Conservation (phyloP, 2,113 vertebrate species). For the Phylloscopus trochiloides region DNA sequence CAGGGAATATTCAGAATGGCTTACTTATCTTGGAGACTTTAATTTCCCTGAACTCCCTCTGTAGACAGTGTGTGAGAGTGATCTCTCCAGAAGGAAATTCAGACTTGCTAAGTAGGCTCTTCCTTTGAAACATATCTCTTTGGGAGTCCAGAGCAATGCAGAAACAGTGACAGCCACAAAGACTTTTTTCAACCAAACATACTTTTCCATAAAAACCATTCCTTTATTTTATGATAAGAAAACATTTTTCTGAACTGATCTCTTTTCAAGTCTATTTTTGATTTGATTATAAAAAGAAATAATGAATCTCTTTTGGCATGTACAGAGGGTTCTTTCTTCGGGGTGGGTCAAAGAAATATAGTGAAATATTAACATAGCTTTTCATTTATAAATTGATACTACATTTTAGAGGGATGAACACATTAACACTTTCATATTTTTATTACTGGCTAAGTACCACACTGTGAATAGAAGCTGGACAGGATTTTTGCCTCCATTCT, state of each 20-base stretch:
- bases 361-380: background rate
- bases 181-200: background rate
- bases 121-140: background rate
- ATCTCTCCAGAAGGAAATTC: background rate
- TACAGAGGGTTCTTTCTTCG: background rate
- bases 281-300: background rate
- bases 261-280: background rate
- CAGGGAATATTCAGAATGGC: background rate
- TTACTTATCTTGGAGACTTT: background rate
- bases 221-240: background rate
- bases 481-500: background rate
- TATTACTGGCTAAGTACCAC: background rate
- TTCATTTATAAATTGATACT: background rate
- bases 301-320: accelerated
- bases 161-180: background rate
- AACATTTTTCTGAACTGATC: background rate
- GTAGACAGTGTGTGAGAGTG: background rate
- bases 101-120: background rate
- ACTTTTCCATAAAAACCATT: background rate
- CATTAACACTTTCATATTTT: background rate
- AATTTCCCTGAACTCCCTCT: background rate
- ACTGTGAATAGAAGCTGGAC: background rate
- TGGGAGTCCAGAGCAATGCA: background rate
- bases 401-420: background rate
- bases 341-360: background rate